Evolutionary conservation across 2,888 invertebrate genomes (phyloP), one percentile per base, ranked within the genome.

Genomic region (Limnephilus auricula): DNA sequence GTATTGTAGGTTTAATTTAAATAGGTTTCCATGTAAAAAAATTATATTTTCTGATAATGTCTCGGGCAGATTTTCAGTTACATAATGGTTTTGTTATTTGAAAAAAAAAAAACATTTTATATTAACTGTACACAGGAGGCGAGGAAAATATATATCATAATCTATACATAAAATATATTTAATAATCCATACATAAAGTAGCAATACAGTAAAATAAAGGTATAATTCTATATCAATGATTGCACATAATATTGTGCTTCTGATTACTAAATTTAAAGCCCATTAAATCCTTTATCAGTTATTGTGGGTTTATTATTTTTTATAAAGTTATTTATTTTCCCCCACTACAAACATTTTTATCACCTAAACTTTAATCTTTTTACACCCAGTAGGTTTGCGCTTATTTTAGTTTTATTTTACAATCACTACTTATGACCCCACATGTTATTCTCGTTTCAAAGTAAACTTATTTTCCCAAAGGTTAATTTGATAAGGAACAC

Each of bases 361-460:
- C 40, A 85, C n/a, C n/a, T 65, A 31, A 31, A 31, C 2, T 50
- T 78, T 88, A 79, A 88, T 88, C 87, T 34, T 32, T 79, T 32
- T 25, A 12, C 87, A 88, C 87, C 87, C 87, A 79, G 78, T 88
- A 88, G 87, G 87, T 79, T 88, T 37, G 87, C 37, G 87, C 79
- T 88, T 88, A 88, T 30, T 86, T 65, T 65, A 65, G 86, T 86
- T 86, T 86, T 50, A 86, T 32, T 88, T 88, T 25, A 37, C 78
- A 78, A 79, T 79, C 31, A 32, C 65, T 65, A 65, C 78, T 79
- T 88, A 25, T 88, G 87, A 88, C 87, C 87, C 34, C 87, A 34
- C 87, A 50, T 50, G 50, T 86, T 45, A 65, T 86, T 88, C 32
- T 40, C 25, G 37, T 79, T 25, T 79, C n/a, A 79, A 88, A n/a